Evolutionary conservation across 1,140 invertebrate genomes (phyloP).

Genomic region (Papilio glaucus): DNA sequence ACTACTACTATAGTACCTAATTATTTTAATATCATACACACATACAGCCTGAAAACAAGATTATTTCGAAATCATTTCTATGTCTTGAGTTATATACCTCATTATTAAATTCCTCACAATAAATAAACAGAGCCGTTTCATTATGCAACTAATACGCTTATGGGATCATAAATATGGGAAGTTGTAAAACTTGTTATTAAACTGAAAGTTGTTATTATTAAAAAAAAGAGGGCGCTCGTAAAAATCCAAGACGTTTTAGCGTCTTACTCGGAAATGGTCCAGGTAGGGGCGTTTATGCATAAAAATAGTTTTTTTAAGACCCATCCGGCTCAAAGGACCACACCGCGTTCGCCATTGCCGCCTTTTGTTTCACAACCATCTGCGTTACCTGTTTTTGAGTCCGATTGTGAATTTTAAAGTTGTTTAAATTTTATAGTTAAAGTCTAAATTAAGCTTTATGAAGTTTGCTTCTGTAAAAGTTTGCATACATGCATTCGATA

Average conservation of each 20-base stretch:
- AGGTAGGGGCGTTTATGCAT: conserved; percentile 26
- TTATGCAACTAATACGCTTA: conserved; percentile 15
- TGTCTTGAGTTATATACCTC: not conserved
- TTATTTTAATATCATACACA: too few species aligned
- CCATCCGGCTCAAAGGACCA: conserved; percentile 10
- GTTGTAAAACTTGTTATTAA: conserved; percentile 31
- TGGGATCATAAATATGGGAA: conserved; percentile 21
- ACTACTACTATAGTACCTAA: too few species aligned
- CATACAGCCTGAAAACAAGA: too few species aligned
- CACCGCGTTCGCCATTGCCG: not conserved
- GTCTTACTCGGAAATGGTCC: conserved; percentile 10
- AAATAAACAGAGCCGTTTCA: not conserved
- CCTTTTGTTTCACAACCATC: not conserved
- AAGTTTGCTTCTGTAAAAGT: too few species aligned
- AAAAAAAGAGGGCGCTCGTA: conserved; percentile 26
- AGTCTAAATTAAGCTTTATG: too few species aligned
- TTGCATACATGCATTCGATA: too few species aligned
- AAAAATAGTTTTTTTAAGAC: conserved; percentile 23
- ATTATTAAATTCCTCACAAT: not conserved
- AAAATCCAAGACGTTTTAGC: conserved; percentile 19
- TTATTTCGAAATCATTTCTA: not conserved
- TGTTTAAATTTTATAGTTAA: not conserved
- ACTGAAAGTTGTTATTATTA: too few species aligned
- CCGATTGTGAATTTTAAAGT: not conserved
- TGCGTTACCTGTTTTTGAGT: not conserved